These are phyloP conservation scores for Hypsopygia costalis DNA, from an alignment of 2,888 invertebrate species.

Conservation along the genomic window DNA sequence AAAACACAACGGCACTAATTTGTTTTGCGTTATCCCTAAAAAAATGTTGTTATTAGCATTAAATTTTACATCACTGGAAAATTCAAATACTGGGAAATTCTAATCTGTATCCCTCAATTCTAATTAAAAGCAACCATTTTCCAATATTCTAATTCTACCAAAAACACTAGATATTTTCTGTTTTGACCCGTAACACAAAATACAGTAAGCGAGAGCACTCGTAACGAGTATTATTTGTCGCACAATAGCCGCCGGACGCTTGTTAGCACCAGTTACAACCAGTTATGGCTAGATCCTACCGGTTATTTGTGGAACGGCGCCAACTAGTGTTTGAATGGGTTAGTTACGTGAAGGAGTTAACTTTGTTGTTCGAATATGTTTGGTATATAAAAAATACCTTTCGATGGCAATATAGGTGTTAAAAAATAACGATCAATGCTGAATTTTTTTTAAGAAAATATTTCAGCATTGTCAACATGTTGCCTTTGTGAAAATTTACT, in stretches of 20 bases:
- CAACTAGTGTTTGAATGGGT: conserved; percentile 6
- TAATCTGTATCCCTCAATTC: too few relatives aligned
- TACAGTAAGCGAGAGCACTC: conserved; percentile 5
- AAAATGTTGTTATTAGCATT: too few relatives aligned
- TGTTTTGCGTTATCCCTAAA: too few relatives aligned
- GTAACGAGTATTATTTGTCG: conserved; percentile 8
- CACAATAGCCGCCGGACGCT: conserved; percentile 8
- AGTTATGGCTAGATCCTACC: conserved; percentile 3
- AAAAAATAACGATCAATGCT: too few relatives aligned
- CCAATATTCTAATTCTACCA: background rate
- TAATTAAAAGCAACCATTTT: too few relatives aligned
- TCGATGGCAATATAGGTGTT: background rate
- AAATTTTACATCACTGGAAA: too few relatives aligned
- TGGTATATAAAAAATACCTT: background rate
- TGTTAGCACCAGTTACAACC: conserved; percentile 7
- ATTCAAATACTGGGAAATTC: too few relatives aligned
- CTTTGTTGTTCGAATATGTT: background rate
- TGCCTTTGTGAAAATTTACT: too few relatives aligned
- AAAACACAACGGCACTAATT: too few relatives aligned
- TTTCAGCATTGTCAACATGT: too few relatives aligned
- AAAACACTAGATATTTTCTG: conserved; percentile 5
- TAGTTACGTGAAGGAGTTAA: conserved; percentile 9
- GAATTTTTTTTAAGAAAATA: too few relatives aligned
- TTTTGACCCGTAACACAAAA: background rate
- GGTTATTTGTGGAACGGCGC: conserved; percentile 8